Evolutionary conservation across 2,888 invertebrate genomes (phyloP), one percentile per base, ranked within the genome.

Genomic region (Erebia epiphron): DNA sequence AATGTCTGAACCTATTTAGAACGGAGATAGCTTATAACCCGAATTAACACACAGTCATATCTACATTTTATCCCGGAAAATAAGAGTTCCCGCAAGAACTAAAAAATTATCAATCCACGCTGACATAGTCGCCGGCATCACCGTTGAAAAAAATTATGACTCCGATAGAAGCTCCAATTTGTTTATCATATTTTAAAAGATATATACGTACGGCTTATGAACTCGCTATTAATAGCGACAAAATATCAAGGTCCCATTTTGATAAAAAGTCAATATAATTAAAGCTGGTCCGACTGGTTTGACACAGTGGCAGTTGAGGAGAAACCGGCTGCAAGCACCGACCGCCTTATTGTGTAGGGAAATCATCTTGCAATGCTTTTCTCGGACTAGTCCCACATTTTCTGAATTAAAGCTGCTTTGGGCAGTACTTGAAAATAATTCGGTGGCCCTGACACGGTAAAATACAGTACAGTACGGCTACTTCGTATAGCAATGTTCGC

Each of bases 201-300:
- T 16, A 26, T 4, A 2, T 26, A 26, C 21, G n/a, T 50, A 18
- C 52, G 52, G 16, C 54, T 21, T 21, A 14, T n/a, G n/a, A 52
- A 64, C 26, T 52, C n/a, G 56, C 67, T 67, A 49, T 69, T 57
- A 56, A 63, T 57, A 64, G 21, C 43, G 49, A 43, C 46, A n/a
- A 62, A 63, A 57, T 64, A 69, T 63, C 64, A 56, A 64, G 57
- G 57, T 64, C 52, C 46, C 49, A 64, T 49, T 18, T 57, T 67
- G 52, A 56, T 70, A 68, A 72, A 65, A 68, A 67, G 62, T 16
- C 60, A 69, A 63, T 54, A 75, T 74, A 74, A 71, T 74, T 71
- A 68, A 69, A 68, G 61, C 71, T 16, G 50, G 70, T 72, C 16
- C 56, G 73, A 76, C 76, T 69, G 73, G 76, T 76, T 69, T 63